Evolutionary conservation across 2,888 invertebrate species (phyloP), one percentile per base, ranked within the genome.

Genomic region (Protodeltote pygarga): DNA sequence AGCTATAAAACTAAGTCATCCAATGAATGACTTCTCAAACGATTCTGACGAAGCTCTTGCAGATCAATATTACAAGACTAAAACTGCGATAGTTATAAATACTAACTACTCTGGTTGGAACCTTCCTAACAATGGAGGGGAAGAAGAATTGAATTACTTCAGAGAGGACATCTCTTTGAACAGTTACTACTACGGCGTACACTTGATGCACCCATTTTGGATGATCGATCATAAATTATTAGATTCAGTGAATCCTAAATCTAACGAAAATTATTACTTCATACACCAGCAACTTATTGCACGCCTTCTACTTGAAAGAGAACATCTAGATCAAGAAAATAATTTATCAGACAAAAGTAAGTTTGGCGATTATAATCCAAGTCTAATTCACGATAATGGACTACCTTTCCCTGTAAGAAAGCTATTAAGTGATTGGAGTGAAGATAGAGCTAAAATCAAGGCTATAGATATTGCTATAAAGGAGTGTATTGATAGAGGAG

Each of bases 131-230:
- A 79, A 83, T 40, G 83, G 79, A 45, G 87, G 89, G 37, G 93
- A 93, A 57, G 87, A 92, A 59, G 85, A 89, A 41, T 69, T 94
- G 6, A 93, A 93, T 45, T 95, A 95, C 68, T 95, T 94, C 69
- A 93, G 93, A 54, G 94, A 95, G 85, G 95, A 95, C 58, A 84
- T 94, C 41, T 93, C 92, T 14, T 73, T 94, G 6, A 94, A 94
- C 71, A 83, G 90, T 29, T 94, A 92, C 73, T 94, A 94, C 75
- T 93, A 92, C 59, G 93, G 92, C 55, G 79, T 93, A 59, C 93
- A 94, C 61, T 73, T 93, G 25, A 78, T 93, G 48, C 92, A 88
- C 66, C 94, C 94, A 1, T 94, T 92, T 77, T 94, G 94, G 93
- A 86, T 94, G 87, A 81, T 85, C 3, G 87, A 89, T 45, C 83